These are phyloP conservation scores for Paraplagusia blochii DNA, from an alignment of 2,113 vertebrate species.

Conservation along the genomic window DNA sequence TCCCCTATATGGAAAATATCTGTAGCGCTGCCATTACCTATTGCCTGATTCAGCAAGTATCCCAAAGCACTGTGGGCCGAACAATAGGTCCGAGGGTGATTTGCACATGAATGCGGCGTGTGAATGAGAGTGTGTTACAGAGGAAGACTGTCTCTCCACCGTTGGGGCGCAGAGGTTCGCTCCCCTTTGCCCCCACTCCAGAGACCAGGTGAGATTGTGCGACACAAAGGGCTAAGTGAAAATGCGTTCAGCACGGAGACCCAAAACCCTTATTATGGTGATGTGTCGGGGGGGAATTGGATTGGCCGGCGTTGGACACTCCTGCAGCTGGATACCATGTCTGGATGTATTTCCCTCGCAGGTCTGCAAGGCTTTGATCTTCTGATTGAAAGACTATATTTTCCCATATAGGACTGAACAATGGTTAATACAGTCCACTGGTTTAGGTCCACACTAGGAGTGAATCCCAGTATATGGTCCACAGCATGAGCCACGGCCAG, in stretches of 20 bases:
- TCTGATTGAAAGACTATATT: slow-evolving; percentile 18
- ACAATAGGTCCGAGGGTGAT: slow-evolving; percentile 68
- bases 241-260: slow-evolving; percentile 55
- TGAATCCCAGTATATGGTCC: too few relatives aligned
- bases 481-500: too few relatives aligned
- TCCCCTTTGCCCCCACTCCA: slow-evolving; percentile 66
- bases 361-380: slow-evolving; percentile 42
- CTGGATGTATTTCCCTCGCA: slow-evolving; percentile 25
- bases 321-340: slow-evolving; percentile 24
- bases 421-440: background rate
- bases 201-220: slow-evolving; percentile 74
- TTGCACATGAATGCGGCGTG: slow-evolving; percentile 79
- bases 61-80: slow-evolving; percentile 57
- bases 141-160: slow-evolving; percentile 70
- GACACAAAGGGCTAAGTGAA: slow-evolving; percentile 71
- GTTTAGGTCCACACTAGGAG: background rate
- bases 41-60: slow-evolving; percentile 73
- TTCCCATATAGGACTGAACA: slow-evolving; percentile 1
- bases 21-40: slow-evolving; percentile 57
- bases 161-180: slow-evolving; percentile 59
- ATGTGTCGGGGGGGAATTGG: slow-evolving; percentile 40
- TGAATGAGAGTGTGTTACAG: slow-evolving; percentile 74
- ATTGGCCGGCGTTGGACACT: slow-evolving; percentile 10
- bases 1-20: slow-evolving; percentile 56
- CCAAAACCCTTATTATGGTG: slow-evolving; percentile 58